Percentiles rank a stretch among this genome's conserved stretches.
Evolutionary conservation across 2,888 invertebrate genomes (phyloP).

Genomic region (Ennomos erosarius): DNA sequence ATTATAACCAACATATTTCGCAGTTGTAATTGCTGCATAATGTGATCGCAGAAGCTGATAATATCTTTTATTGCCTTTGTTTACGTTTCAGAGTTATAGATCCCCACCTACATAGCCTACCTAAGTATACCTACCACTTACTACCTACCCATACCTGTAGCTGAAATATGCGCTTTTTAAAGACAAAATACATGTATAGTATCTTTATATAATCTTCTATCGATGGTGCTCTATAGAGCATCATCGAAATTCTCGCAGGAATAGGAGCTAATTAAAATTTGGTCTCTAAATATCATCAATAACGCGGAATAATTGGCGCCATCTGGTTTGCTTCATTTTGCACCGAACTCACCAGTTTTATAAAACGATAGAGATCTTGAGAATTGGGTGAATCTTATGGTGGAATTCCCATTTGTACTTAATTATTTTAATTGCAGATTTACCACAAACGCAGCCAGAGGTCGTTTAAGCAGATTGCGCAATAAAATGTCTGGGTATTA

Average conservation of each 20-base stretch:
- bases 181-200: too few relatives aligned
- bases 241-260: too few relatives aligned
- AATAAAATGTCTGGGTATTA: slow-evolving; percentile 10
- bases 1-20: neutral
- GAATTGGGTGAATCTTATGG: slow-evolving; percentile 15
- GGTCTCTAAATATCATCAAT: slow-evolving; percentile 13
- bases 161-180: too few relatives aligned
- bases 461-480: slow-evolving; percentile 4
- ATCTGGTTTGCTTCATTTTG: slow-evolving; percentile 51
- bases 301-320: slow-evolving; percentile 45
- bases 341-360: slow-evolving; percentile 7
- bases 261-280: neutral
- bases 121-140: too few relatives aligned
- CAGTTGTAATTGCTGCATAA: neutral
- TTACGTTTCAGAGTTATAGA: neutral
- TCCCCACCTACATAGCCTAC: too few relatives aligned
- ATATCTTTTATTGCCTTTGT: slow-evolving; percentile 1
- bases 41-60: slow-evolving; percentile 5
- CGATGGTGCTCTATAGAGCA: too few relatives aligned
- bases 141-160: too few relatives aligned
- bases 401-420: neutral
- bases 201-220: too few relatives aligned
- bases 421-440: slow-evolving; percentile 10
- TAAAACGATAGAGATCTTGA: too few relatives aligned
- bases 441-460: neutral